A percentile compares a stretch with the other conserved stretches of the same genome.
These are phyloP conservation scores for Sebastes alutus DNA, from an alignment of 2,797 vertebrate species.

Conservation along the genomic window DNA sequence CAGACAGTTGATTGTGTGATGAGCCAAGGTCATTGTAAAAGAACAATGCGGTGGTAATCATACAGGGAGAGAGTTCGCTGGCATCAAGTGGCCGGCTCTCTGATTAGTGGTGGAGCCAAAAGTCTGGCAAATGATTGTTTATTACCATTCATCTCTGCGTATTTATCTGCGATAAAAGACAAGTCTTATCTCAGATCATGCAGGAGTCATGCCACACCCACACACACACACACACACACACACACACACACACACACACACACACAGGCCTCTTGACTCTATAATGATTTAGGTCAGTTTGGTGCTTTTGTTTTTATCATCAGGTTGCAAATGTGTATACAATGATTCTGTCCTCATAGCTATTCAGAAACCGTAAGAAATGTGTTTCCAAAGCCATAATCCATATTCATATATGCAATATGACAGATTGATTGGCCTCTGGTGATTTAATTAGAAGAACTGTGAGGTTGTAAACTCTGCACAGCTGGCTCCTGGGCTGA, in stretches of 20 bases:
- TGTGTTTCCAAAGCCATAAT: not conserved
- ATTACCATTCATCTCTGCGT: not conserved
- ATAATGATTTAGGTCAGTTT: not conserved
- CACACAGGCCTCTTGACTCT: not conserved
- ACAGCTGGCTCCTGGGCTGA: not conserved
- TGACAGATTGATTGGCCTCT: constrained; percentile 15
- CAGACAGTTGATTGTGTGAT: constrained; percentile 38
- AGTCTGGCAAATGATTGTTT: constrained; percentile 18
- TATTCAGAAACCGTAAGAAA: not conserved
- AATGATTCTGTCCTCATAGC: not conserved
- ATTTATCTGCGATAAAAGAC: constrained; percentile 16
- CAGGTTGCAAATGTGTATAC: not conserved
- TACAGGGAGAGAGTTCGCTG: not conserved
- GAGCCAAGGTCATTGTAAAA: constrained; percentile 56
- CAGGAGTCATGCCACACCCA: constrained; percentile 7
- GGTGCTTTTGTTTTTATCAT: not conserved
- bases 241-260: not conserved
- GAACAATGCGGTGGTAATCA: constrained; percentile 43
- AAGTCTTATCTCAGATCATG: not conserved
- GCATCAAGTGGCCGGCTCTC: not conserved
- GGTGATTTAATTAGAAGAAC: constrained; percentile 40
- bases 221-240: not conserved
- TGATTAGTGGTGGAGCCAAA: constrained; percentile 29
- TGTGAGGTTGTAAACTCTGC: constrained; percentile 17
- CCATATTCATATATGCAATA: constrained; percentile 1